Percentiles rank a stretch among this genome's conserved stretches.
Evolutionary conservation across 1,140 invertebrate genomes (phyloP).

Genomic region (Euura saliciscinereae): DNA sequence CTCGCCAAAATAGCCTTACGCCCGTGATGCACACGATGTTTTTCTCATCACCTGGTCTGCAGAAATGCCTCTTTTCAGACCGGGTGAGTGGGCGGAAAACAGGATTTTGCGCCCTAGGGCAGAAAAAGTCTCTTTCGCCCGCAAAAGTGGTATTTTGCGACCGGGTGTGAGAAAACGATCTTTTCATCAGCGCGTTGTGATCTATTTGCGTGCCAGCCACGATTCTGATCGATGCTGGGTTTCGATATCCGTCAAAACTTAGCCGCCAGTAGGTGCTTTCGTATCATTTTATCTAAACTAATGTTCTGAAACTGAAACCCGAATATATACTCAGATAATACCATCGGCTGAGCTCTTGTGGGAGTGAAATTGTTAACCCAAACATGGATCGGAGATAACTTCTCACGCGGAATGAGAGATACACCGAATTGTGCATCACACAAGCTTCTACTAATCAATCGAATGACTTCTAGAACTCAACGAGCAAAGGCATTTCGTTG

Average conservation of each 20-base stretch:
- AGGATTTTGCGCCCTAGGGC: too few species aligned
- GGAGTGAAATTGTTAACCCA: background rate
- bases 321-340: background rate
- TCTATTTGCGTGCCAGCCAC: conserved; percentile 29
- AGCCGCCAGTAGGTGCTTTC: background rate
- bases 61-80: too few species aligned
- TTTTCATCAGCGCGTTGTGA: conserved; percentile 37
- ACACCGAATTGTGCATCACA: background rate
- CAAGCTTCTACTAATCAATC: background rate
- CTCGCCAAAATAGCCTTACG: too few species aligned
- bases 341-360: background rate
- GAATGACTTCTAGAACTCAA: too few species aligned
- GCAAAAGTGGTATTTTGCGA: conserved; percentile 18
- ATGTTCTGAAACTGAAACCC: background rate
- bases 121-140: too few species aligned
- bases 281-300: too few species aligned
- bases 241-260: background rate
- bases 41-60: too few species aligned
- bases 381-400: background rate
- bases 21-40: too few species aligned
- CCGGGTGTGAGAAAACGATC: conserved; percentile 28
- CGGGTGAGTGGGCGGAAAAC: too few species aligned
- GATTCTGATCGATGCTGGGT: background rate
- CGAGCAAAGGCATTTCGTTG: too few species aligned
- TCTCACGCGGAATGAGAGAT: background rate